A percentile compares a stretch with the other conserved stretches of the same genome.
Conservation (phyloP, 2,888 invertebrate species). For the Himalopsyche kuldschensis region DNA sequence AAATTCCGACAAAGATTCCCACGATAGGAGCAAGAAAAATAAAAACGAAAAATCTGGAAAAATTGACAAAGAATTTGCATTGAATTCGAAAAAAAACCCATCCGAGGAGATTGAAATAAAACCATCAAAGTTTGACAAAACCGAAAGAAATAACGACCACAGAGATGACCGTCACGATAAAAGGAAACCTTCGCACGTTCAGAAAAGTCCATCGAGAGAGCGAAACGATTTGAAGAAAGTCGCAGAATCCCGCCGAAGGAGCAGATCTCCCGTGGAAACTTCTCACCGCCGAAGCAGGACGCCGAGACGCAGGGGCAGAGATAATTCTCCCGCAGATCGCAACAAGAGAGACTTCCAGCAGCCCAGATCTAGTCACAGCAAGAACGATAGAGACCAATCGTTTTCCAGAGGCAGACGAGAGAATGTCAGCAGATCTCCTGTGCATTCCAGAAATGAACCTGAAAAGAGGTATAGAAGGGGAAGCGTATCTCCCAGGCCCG, state of each 20-base stretch:
- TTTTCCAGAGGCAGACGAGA: conserved; percentile 44
- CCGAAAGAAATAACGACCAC: conserved; percentile 49
- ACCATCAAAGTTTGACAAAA: conserved; percentile 44
- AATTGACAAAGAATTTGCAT: background rate
- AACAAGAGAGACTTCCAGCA: conserved; percentile 30
- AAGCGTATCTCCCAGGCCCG: conserved; percentile 32
- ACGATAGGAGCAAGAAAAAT: conserved; percentile 16
- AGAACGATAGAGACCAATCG: conserved; percentile 43
- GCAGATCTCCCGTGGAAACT: conserved; percentile 29
- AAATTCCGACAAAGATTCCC: conserved; percentile 13
- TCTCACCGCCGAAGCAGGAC: conserved; percentile 19
- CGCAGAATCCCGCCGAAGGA: conserved; percentile 7
- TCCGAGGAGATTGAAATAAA: conserved; percentile 38
- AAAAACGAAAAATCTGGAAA: conserved; percentile 23
- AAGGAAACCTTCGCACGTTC: conserved; percentile 37
- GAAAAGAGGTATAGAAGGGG: conserved; percentile 6
- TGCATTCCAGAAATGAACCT: conserved; percentile 2
- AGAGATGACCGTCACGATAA: conserved; percentile 31
- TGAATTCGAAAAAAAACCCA: background rate
- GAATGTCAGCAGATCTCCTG: conserved; percentile 38
- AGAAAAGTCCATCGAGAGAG: conserved; percentile 35
- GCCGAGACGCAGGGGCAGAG: conserved; percentile 16
- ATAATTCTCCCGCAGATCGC: conserved; percentile 7
- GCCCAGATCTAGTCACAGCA: conserved; percentile 43
- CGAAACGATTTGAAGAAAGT: conserved; percentile 32